Base-by-base conservation (phyloP, 2,888 invertebrate species). In the Ophion costatus region DNA sequence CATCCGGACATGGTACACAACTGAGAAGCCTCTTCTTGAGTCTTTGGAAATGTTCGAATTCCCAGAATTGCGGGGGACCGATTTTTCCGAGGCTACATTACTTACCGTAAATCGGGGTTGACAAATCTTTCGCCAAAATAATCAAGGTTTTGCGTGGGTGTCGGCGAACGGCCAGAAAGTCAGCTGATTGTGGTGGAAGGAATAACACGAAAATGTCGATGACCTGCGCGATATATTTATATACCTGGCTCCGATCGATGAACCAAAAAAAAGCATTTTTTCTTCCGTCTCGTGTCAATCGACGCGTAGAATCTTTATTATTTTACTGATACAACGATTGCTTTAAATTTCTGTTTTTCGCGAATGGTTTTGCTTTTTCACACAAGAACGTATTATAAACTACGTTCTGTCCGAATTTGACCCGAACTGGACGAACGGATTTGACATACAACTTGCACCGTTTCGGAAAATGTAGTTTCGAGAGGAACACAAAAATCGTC, bases 161-260 rank as follows among this genome's bases (percentile, higher is more conserved):
- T 56, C 61, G 45, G 73, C n/a, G 29, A 42, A 75, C 42, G 75
- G 63, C 38, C 64, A 78, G 73, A 20, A 45, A 45, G 51, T 61
- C 63, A 45, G 45, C 45, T 63, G 77, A 71, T 64, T 17, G n/a
- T 74, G 9, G 20, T 29, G 17, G 38, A 7, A 59, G 22, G 17
- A 76, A 63, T 33, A 66, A 61, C 3, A 20, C 24, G 29, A 84
- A 78, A 85, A 77, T 77, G 80, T 82, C 83, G 82, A 74, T 63
- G 83, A 83, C 77, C 82, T 67, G 73, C 22, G 14, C 29, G 24
- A 45, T 42, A n/a, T n/a, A 22, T 45, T 45, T 51, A 42, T 61
- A 11, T 59, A 77, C 45, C 11, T 66, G 17, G 2, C 29, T 22
- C 9, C 29, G 38, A 17, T 7, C 56, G 17, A 24, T 9, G 17